Evolutionary conservation across 2,888 invertebrate species (phyloP).

Genomic region (Lysandra bellargus): DNA sequence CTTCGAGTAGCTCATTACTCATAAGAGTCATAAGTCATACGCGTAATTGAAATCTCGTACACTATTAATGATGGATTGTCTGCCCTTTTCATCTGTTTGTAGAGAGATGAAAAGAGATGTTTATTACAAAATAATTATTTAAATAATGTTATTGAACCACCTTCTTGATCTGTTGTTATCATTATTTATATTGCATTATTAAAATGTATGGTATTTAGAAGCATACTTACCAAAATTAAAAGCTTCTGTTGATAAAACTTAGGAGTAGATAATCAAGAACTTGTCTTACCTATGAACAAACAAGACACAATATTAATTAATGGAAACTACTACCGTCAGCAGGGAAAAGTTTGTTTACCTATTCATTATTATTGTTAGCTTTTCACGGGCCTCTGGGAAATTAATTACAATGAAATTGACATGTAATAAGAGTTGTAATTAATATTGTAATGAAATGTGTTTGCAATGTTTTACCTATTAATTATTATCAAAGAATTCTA

Average conservation of each 20-base stretch:
- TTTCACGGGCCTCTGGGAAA: neutral
- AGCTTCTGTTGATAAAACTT: neutral
- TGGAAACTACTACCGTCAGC: neutral
- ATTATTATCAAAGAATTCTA: no score
- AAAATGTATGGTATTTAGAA: neutral
- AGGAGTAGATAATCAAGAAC: neutral
- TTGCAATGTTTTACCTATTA: neutral
- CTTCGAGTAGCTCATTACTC: neutral
- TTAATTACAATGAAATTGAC: neutral
- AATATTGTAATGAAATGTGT: neutral
- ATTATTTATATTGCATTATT: no score
- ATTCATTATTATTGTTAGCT: neutral
- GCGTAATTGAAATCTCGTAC: neutral
- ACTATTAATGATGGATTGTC: no score
- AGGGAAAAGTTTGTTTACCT: neutral
- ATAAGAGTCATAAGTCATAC: neutral
- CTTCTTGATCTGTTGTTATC: no score
- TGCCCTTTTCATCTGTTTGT: no score
- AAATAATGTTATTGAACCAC: no score
- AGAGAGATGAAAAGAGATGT: no score
- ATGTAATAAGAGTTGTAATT: neutral
- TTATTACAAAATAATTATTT: no score
- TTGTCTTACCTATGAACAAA: constrained; percentile 7
- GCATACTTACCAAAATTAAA: neutral
- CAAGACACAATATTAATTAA: neutral